A percentile compares a stretch with the other conserved stretches of the same genome.
Conservation (phyloP, 2,113 vertebrate genomes). For the Lutjanus erythropterus region DNA sequence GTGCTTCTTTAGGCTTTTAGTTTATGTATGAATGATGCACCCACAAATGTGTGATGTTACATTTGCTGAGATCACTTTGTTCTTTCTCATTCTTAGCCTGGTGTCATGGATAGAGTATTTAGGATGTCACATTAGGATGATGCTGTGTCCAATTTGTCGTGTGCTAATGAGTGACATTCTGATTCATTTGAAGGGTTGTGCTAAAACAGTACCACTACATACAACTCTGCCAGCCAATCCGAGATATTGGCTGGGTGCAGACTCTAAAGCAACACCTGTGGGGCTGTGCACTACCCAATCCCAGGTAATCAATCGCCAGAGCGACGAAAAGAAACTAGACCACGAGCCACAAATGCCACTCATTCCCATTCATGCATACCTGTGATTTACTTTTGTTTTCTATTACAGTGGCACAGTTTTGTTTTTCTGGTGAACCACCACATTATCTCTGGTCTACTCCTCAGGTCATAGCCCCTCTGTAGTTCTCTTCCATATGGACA, state of each 20-base stretch:
- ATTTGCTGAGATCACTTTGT: constrained; percentile 52
- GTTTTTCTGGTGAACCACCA: constrained; percentile 46
- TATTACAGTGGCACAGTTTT: constrained; percentile 64
- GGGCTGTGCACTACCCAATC: constrained; percentile 86
- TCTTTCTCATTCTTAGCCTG: constrained; percentile 47
- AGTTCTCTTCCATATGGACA: constrained; percentile 88
- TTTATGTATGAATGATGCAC: constrained; percentile 28
- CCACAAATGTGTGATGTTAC: constrained; percentile 39
- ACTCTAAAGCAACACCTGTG: constrained; percentile 89
- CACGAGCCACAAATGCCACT: constrained; percentile 63
- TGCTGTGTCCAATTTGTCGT: constrained; percentile 71
- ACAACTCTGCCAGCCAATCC: constrained; percentile 89
- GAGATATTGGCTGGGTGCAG: constrained; percentile 89
- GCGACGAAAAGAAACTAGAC: constrained; percentile 46
- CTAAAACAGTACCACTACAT: constrained; percentile 90
- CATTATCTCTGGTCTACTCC: constrained; percentile 49
- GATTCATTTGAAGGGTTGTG: constrained; percentile 88
- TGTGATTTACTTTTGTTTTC: constrained; percentile 62
- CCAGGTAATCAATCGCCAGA: constrained; percentile 83
- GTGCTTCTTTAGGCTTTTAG: constrained; percentile 51
- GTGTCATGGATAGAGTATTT: constrained; percentile 35
- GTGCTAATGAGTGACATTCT: constrained; percentile 86
- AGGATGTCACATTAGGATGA: constrained; percentile 65
- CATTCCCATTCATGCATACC: constrained; percentile 74
- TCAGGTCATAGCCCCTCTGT: constrained; percentile 39